Evolutionary conservation across 2,797 vertebrate species (phyloP), one percentile per base, ranked within the genome.

Genomic region (Cossypha caffra): DNA sequence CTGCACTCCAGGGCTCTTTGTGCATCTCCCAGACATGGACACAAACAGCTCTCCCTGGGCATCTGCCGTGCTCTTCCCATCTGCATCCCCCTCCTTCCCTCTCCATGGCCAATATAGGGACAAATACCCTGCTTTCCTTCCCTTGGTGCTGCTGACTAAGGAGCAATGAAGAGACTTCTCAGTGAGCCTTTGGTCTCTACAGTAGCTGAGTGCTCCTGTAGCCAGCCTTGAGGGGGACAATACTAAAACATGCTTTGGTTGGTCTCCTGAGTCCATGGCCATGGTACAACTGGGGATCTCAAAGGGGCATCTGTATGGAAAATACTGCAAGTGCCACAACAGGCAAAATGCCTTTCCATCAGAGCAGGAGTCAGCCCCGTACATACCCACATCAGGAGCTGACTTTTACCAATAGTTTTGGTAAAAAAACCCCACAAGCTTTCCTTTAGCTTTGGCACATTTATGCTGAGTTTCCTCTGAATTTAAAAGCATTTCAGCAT

Each of bases 321-420:
- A 88, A 62, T 24, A 67, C 19, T 35, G 8, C n/a, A 66, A 68
- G 17, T 31, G 48, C 43, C 48, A 62, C 1, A 88, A 18, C 29
- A 79, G 37, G 25, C 37, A 64, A 67, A 64, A 29, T 47, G 16
- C 2, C 28, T 86, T 83, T 72, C 62, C 45, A 16, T 20, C 13
- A 55, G 52, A 55, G 72, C 16, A 58, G 54, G 35, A 88, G n/a
- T 52, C 3, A 8, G 50, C 21, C 54, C 15, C 0, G 0, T 9
- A 16, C 0, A 0, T 38, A 37, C 25, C 26, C 16, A 9, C 3
- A 5, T 33, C 7, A 8, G 40, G 45, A 64, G 33, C 19, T 38
- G 3, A 21, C 52, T 47, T 45, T 63, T 29, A 77, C 31, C 21
- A 51, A 37, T 3, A 82, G 10, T 13, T 12, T 16, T 61, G 42